phyloP scores from a whole-genome alignment of 2,888 invertebrate genomes.

The Hyles lineata region DNA sequence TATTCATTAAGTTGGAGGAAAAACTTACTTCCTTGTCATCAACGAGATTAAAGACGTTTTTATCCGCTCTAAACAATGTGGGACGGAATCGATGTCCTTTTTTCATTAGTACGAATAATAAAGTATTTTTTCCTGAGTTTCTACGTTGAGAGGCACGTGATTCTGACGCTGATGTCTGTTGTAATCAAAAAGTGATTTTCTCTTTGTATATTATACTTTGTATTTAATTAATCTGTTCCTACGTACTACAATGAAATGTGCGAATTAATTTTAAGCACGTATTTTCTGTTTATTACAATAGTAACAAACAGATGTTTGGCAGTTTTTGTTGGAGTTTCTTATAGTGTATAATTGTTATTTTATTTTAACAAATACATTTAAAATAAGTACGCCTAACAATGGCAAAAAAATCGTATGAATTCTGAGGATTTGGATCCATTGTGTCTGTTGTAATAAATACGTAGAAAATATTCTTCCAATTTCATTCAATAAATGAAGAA shows the following conservation, averaged over 20 bases:
- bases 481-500: too few relatives aligned
- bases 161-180: slow-evolving; percentile 22
- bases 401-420: too few relatives aligned
- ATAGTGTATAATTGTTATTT: too few relatives aligned
- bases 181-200: slow-evolving; percentile 22
- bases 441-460: too few relatives aligned
- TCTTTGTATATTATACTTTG: slow-evolving; percentile 10
- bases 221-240: not conserved
- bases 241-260: not conserved
- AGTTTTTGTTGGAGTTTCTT: not conserved
- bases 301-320: not conserved
- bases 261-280: not conserved
- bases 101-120: slow-evolving; percentile 24
- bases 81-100: slow-evolving; percentile 21
- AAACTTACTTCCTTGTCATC: slow-evolving; percentile 42
- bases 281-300: not conserved
- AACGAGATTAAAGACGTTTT: slow-evolving; percentile 40
- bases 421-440: too few relatives aligned
- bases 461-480: too few relatives aligned
- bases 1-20: slow-evolving; percentile 45
- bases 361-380: too few relatives aligned
- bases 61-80: slow-evolving; percentile 27
- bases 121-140: slow-evolving; percentile 3
- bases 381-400: too few relatives aligned
- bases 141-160: slow-evolving; percentile 2